phyloP scores from a whole-genome alignment of 1,140 invertebrate genomes.

The Phymastichus coffea region DNA sequence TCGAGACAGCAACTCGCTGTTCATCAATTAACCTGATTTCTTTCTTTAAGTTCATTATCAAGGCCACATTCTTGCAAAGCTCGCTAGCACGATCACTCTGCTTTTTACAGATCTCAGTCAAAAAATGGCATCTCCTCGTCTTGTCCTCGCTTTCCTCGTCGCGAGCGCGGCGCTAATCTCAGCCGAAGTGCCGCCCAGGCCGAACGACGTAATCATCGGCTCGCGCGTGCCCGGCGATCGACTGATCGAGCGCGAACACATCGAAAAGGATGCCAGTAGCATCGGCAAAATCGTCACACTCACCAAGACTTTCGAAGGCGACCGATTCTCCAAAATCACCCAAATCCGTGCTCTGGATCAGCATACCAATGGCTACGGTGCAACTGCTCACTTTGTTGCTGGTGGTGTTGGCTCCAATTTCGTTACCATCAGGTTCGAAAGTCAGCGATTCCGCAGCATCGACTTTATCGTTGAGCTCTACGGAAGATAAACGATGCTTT shows the following conservation, averaged over 20 bases:
- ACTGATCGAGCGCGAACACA: slow-evolving; percentile 15
- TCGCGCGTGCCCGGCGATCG: slow-evolving; percentile 36
- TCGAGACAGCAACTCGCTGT: no score
- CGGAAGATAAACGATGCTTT: slow-evolving; percentile 14
- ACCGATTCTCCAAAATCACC: slow-evolving; percentile 46
- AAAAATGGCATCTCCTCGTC: slow-evolving; percentile 1
- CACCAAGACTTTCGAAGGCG: slow-evolving; percentile 35
- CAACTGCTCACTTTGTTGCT: slow-evolving; percentile 46
- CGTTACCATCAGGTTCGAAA: slow-evolving; percentile 57
- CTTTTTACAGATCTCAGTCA: no score
- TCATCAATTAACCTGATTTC: no score
- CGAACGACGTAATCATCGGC: slow-evolving; percentile 40
- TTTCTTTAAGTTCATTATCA: no score
- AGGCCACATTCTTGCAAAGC: no score
- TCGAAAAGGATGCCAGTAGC: slow-evolving; percentile 42
- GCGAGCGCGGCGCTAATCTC: not conserved
- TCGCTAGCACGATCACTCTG: no score
- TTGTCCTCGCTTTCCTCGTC: not conserved
- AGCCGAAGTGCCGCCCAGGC: not conserved
- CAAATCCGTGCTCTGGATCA: slow-evolving; percentile 57
- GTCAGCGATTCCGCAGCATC: slow-evolving; percentile 56
- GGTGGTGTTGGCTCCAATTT: slow-evolving; percentile 51
- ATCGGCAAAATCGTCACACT: slow-evolving; percentile 33
- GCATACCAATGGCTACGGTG: slow-evolving; percentile 56
- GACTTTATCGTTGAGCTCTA: slow-evolving; percentile 57